Percentiles rank a stretch among this genome's conserved stretches.
phyloP scores from a whole-genome alignment of 2,797 vertebrate genomes.

The Menidia menidia region DNA sequence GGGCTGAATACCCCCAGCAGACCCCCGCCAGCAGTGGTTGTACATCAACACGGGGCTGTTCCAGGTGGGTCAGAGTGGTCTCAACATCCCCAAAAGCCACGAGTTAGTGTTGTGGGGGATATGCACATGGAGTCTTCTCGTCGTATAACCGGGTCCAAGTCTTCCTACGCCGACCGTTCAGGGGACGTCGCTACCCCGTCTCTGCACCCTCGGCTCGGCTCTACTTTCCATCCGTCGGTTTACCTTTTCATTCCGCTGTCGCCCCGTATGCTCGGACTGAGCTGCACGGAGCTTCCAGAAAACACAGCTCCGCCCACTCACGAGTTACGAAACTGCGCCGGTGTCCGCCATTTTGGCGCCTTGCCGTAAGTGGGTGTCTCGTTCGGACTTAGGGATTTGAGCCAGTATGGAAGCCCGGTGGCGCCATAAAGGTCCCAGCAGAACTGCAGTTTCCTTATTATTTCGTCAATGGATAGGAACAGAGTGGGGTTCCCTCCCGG shows the following conservation, averaged over 20 bases:
- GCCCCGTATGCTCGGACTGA: constrained; percentile 51
- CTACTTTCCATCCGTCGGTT: constrained; percentile 48
- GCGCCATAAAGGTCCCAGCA: constrained; percentile 29
- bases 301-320: constrained; percentile 75
- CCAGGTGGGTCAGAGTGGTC: constrained; percentile 56
- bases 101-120: constrained; percentile 10
- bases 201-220: constrained; percentile 36
- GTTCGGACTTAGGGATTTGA: constrained; percentile 50
- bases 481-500: constrained; percentile 24
- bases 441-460: constrained; percentile 63
- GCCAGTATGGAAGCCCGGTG: constrained; percentile 77
- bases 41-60: constrained; percentile 30
- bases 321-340: constrained; percentile 77
- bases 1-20: constrained; percentile 9
- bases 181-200: constrained; percentile 18
- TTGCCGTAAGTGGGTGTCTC: constrained; percentile 27
- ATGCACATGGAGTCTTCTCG: constrained; percentile 5
- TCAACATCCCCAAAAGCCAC: constrained; percentile 43
- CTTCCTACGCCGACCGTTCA: background rate
- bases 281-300: constrained; percentile 74
- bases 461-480: constrained; percentile 35
- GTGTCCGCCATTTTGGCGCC: constrained; percentile 79
- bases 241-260: constrained; percentile 51
- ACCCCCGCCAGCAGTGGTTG: constrained; percentile 7
- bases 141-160: background rate